phyloP scores from a whole-genome alignment of 2,888 invertebrate genomes.

The Scaptomyza caliginosa region DNA sequence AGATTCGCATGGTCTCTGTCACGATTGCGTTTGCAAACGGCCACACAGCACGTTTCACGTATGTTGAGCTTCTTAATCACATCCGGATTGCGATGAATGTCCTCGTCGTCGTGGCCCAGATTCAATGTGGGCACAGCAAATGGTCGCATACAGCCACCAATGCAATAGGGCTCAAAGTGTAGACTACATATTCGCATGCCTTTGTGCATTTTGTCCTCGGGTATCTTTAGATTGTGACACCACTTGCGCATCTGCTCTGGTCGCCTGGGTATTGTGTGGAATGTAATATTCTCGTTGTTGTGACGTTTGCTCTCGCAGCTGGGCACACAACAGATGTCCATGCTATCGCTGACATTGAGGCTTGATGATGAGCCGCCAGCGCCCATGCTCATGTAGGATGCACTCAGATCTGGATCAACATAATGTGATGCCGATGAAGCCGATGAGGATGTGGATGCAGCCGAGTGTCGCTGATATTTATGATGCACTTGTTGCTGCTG shows the following conservation, averaged over 20 bases:
- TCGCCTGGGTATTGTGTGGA: constrained; percentile 79
- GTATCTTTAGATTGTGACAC: constrained; percentile 80
- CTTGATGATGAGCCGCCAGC: constrained; percentile 33
- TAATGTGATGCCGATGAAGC: constrained; percentile 69
- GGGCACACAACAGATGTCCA: constrained; percentile 79
- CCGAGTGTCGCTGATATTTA: constrained; percentile 70
- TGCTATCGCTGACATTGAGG: constrained; percentile 66
- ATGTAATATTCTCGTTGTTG: constrained; percentile 76
- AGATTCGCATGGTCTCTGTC: constrained; percentile 81
- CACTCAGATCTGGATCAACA: constrained; percentile 56
- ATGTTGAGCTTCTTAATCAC: constrained; percentile 81
- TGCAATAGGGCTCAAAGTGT: constrained; percentile 80
- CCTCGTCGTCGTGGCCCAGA: constrained; percentile 77
- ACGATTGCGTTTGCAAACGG: constrained; percentile 76
- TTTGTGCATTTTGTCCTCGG: constrained; percentile 76
- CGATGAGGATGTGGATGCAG: constrained; percentile 71
- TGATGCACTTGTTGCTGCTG: constrained; percentile 37
- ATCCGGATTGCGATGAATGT: constrained; percentile 80
- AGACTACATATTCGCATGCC: constrained; percentile 79
- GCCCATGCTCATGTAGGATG: constrained; percentile 50
- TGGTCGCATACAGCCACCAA: constrained; percentile 81
- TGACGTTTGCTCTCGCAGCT: constrained; percentile 79
- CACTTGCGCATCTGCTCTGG: constrained; percentile 80
- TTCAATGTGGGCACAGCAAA: constrained; percentile 80
- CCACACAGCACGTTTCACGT: constrained; percentile 79